Conservation (phyloP, 2,888 invertebrate genomes). For the Lasioglossum figueresi region DNA sequence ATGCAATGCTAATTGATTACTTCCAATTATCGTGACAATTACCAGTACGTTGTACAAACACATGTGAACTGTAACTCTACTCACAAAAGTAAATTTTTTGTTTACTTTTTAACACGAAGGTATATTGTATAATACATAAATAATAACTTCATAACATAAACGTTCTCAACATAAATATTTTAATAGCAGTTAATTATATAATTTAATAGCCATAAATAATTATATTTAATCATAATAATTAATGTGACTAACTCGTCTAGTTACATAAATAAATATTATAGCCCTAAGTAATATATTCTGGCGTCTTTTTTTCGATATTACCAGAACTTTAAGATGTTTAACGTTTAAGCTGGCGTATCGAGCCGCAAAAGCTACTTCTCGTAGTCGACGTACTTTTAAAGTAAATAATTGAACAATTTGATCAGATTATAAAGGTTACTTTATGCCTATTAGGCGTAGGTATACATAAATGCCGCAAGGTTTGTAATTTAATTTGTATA, state of each 20-base stretch:
- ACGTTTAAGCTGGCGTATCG: not conserved
- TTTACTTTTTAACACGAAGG: not conserved
- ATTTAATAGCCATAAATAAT: not conserved
- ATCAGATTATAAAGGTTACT: not conserved
- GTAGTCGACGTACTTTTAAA: not conserved
- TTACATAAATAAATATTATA: too few species aligned
- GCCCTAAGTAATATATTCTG: too few species aligned
- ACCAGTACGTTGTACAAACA: not conserved
- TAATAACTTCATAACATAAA: too few species aligned
- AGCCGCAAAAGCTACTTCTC: not conserved
- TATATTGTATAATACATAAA: too few species aligned
- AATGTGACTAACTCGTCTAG: too few species aligned
- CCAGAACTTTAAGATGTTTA: not conserved
- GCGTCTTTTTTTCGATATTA: not conserved
- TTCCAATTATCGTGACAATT: not conserved
- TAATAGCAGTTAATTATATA: too few species aligned
- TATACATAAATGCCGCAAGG: too few species aligned
- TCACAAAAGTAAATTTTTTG: not conserved
- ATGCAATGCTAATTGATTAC: not conserved
- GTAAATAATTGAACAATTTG: not conserved
- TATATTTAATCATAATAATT: not conserved
- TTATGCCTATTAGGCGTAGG: too few species aligned
- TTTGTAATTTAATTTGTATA: not conserved
- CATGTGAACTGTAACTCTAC: not conserved
- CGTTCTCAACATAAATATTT: too few species aligned